Base-by-base conservation (phyloP, 2,888 invertebrate species). In the Lissocephala sabroskyi region DNA sequence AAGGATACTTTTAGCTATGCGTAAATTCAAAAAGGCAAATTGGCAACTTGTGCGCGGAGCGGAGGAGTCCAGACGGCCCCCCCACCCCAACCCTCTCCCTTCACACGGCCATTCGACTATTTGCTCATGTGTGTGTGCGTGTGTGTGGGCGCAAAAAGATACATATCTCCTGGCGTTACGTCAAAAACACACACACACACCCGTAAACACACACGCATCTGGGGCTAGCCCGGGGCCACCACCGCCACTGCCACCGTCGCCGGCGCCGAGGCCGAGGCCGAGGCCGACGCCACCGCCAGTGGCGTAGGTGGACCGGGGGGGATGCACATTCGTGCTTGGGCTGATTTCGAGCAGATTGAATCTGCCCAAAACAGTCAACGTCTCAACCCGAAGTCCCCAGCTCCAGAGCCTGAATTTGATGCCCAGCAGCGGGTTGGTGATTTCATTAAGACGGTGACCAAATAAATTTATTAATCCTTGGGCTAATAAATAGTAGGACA, bases 381-480 rank as follows among this genome's bases (percentile, higher is more conserved):
- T 33, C 43, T 3, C 16, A 17, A 4, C 11, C 19, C 17, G 10
- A 35, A 19, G 11, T 7, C 7, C n/a, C 14, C 33, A 10, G 9
- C 28, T 29, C 18, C 35, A 33, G 23, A 13, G 13, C 29, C n/a
- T 37, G 23, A 16, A 2, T 26, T n/a, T 16, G 9, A 19, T 29
- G 41, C 17, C 17, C 23, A 7, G n/a, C 28, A 29, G 18, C 40
- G 33, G 32, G 56, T 62, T 62, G 63, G 54, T 66, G 76, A 75
- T 75, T 75, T 68, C 67, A 75, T 66, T 76, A 74, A 76, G 73
- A 63, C 74, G 82, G 81, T 81, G 81, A 81, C 82, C 82, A 81
- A 82, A 81, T 82, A 81, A 82, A 81, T 81, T 81, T 80, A 81
- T 81, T 81, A 81, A 82, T 82, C 80, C 79, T 80, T 58, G 63